These are phyloP conservation scores for Chaetogeoica ovagalla DNA, from an alignment of 2,888 invertebrate genomes.

Conservation along the genomic window DNA sequence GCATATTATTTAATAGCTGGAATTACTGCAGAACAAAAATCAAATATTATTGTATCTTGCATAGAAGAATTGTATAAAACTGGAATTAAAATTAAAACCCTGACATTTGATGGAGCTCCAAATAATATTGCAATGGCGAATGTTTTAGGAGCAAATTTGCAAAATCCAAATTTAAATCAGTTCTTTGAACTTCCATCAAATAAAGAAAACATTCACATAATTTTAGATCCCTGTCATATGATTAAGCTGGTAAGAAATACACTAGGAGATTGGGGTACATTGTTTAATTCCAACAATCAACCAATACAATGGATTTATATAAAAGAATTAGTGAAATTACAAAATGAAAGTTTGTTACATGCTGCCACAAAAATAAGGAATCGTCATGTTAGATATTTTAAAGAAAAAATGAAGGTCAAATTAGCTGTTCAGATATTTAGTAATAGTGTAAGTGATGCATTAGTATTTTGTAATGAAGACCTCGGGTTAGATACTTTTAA, in stretches of 20 bases:
- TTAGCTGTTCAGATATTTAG: conserved; percentile 15
- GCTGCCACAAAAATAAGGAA: conserved; percentile 16
- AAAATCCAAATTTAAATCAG: background rate
- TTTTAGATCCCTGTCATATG: conserved; percentile 13
- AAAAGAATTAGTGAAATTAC: background rate
- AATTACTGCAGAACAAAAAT: conserved; percentile 6
- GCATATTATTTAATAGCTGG: conserved; percentile 48
- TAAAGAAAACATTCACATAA: background rate
- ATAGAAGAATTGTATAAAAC: conserved; percentile 37
- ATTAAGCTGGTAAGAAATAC: conserved; percentile 3
- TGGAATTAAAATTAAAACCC: conserved; percentile 35
- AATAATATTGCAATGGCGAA: conserved; percentile 14
- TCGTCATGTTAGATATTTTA: background rate
- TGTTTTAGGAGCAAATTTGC: conserved; percentile 10
- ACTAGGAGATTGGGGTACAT: background rate
- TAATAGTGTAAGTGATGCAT: conserved; percentile 9
- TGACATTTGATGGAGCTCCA: conserved; percentile 52
- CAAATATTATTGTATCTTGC: conserved; percentile 30
- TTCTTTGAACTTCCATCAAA: background rate
- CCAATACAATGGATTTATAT: conserved; percentile 9
- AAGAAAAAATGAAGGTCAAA: conserved; percentile 19
- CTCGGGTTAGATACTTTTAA: background rate
- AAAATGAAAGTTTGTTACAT: background rate
- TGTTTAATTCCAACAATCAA: conserved; percentile 1
- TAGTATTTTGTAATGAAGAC: conserved; percentile 1